phyloP scores from a whole-genome alignment of 64 coral and sea anemone genomes.

The Montipora efflorescens region DNA sequence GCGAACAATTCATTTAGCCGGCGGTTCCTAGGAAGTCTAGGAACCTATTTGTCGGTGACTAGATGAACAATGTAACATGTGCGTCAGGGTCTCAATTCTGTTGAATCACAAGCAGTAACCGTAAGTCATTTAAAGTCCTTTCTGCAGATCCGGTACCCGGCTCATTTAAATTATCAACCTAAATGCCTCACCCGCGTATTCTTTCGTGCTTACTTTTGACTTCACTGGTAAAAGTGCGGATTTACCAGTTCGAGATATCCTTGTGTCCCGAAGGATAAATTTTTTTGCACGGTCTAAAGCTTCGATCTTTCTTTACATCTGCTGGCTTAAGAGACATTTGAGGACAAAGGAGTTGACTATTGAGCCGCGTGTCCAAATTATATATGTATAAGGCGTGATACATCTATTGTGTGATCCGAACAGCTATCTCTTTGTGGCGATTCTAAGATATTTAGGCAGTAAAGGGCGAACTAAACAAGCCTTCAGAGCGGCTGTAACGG shows the following conservation, averaged over 20 bases:
- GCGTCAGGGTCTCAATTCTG: conserved; percentile 3
- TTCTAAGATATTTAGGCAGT: conserved; percentile 57
- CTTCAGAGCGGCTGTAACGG: conserved; percentile 14
- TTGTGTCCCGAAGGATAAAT: conserved; percentile 49
- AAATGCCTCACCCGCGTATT: conserved; percentile 46
- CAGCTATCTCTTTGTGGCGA: conserved; percentile 75
- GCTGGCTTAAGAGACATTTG: conserved; percentile 96
- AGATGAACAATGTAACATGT: conserved; percentile 44
- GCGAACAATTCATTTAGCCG: conserved; percentile 23
- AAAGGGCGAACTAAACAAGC: conserved; percentile 63
- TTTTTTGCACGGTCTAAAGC: conserved; percentile 31
- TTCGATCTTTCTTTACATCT: conserved; percentile 72
- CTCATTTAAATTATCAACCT: conserved; percentile 25
- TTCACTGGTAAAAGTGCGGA: conserved; percentile 9
- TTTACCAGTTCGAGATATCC: conserved; percentile 27
- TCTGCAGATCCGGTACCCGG: conserved; percentile 30
- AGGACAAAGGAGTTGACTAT: conserved; percentile 86
- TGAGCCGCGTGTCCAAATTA: conserved; percentile 91
- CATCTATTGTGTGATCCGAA: conserved; percentile 67
- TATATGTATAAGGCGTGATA: conserved; percentile 96
- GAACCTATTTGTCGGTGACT: not conserved
- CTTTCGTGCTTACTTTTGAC: conserved; percentile 15
- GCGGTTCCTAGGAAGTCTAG: not conserved
- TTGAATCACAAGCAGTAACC: not conserved
- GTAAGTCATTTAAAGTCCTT: conserved; percentile 53